phyloP scores from a whole-genome alignment of 2,888 invertebrate species.

The Microctonus aethiopoides region DNA sequence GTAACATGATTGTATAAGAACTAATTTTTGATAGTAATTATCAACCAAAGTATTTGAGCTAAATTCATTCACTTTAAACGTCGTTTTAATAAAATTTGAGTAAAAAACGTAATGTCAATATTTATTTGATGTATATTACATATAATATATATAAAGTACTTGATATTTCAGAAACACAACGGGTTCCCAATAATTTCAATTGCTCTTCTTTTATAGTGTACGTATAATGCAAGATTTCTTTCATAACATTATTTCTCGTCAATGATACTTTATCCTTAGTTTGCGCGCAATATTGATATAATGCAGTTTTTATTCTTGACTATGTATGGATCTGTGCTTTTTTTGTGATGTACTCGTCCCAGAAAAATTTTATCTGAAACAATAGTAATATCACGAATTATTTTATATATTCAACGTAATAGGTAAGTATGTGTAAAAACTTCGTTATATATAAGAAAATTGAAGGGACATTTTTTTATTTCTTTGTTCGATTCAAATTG shows the following conservation, averaged over 20 bases:
- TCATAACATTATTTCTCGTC: no score
- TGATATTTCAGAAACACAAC: no score
- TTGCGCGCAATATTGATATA: no score
- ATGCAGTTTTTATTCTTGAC: no score
- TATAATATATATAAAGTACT: no score
- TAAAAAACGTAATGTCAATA: conserved; percentile 13
- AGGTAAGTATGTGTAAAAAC: no score
- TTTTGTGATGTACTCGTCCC: conserved; percentile 50
- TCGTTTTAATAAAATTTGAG: conserved; percentile 41
- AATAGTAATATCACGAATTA: background rate
- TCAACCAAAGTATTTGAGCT: conserved; percentile 29
- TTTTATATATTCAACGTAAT: no score
- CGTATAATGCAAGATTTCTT: no score
- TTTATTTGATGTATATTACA: background rate
- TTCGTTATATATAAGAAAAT: no score
- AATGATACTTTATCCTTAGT: no score
- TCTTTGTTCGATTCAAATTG: no score
- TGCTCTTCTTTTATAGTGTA: conserved; percentile 10
- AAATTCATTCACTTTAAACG: conserved; percentile 25
- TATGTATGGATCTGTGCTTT: conserved; percentile 62
- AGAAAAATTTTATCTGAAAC: conserved; percentile 43
- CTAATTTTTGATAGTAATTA: conserved; percentile 13
- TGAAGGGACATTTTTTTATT: background rate
- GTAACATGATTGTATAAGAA: background rate
- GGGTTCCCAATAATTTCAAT: conserved; percentile 1